A percentile compares a stretch with the other conserved stretches of the same genome.
Evolutionary conservation across 2,797 vertebrate genomes (phyloP).

Genomic region (Rousettus madagascariensis): DNA sequence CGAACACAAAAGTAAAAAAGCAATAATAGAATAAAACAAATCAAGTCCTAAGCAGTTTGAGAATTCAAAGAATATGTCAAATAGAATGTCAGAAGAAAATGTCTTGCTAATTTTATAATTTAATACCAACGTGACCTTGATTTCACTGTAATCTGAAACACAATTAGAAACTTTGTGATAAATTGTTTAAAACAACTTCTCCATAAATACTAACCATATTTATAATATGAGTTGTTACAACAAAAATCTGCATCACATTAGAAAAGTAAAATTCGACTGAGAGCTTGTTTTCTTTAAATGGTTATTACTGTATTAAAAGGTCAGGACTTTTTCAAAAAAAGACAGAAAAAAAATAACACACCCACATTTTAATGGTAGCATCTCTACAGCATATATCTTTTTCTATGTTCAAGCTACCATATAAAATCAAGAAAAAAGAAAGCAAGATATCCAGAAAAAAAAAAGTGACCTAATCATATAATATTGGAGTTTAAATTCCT

Average conservation of each 20-base stretch:
- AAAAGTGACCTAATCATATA: background rate
- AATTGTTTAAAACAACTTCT: background rate
- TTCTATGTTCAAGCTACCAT: background rate
- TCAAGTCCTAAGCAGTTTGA: background rate
- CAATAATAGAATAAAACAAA: constrained; percentile 10
- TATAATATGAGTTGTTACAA: constrained; percentile 17
- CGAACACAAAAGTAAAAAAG: constrained; percentile 26
- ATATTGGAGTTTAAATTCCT: background rate
- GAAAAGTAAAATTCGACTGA: constrained; percentile 17
- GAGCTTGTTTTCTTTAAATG: background rate
- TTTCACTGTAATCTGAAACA: constrained; percentile 37
- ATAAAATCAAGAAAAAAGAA: background rate
- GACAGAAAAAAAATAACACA: background rate
- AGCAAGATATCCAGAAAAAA: background rate
- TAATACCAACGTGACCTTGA: constrained; percentile 8
- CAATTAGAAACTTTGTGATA: background rate
- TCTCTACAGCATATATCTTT: background rate
- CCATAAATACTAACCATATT: background rate
- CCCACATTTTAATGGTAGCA: background rate
- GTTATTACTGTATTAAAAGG: background rate
- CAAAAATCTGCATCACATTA: background rate
- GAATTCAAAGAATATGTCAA: constrained; percentile 21
- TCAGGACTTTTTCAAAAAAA: background rate
- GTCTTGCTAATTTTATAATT: background rate
- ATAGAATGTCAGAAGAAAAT: background rate